These are phyloP conservation scores for Empis stercorea DNA, from an alignment of 2,888 invertebrate species.

Conservation along the genomic window DNA sequence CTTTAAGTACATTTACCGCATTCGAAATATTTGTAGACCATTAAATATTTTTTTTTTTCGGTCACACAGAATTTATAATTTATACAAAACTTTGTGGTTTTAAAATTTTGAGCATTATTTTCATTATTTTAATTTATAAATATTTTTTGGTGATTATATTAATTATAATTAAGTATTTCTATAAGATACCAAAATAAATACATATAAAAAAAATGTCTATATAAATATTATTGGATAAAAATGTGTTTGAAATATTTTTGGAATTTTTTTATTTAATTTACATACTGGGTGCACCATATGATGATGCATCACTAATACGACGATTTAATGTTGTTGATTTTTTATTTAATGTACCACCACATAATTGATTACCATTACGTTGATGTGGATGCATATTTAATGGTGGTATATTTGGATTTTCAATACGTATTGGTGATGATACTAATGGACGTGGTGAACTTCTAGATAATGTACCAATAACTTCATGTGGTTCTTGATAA, in stretches of 20 bases:
- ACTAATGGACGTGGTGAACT: slow-evolving; percentile 49
- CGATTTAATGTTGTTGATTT: slow-evolving; percentile 23
- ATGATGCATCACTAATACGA: slow-evolving; percentile 33
- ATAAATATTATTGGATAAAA: too few relatives aligned
- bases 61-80: too few relatives aligned
- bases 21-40: too few relatives aligned
- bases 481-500: slow-evolving; percentile 38
- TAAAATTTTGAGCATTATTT: too few relatives aligned
- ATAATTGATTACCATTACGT: slow-evolving; percentile 25
- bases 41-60: too few relatives aligned
- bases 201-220: too few relatives aligned
- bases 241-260: background rate
- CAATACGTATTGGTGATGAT: slow-evolving; percentile 68
- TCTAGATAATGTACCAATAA: slow-evolving; percentile 30
- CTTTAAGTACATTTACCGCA: too few relatives aligned
- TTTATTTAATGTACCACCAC: slow-evolving; percentile 36
- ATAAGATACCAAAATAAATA: too few relatives aligned
- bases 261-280: slow-evolving; percentile 19
- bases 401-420: slow-evolving; percentile 65
- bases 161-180: too few relatives aligned
- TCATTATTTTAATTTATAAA: too few relatives aligned
- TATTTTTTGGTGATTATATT: too few relatives aligned
- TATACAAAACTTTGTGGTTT: too few relatives aligned
- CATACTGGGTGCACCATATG: slow-evolving; percentile 29
- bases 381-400: slow-evolving; percentile 51